Evolutionary conservation across 30 jellyfish, hydroid and myxozoan genomes (phyloP), one percentile per base, ranked within the genome.

Genomic region (Phacellophora camtschatica): DNA sequence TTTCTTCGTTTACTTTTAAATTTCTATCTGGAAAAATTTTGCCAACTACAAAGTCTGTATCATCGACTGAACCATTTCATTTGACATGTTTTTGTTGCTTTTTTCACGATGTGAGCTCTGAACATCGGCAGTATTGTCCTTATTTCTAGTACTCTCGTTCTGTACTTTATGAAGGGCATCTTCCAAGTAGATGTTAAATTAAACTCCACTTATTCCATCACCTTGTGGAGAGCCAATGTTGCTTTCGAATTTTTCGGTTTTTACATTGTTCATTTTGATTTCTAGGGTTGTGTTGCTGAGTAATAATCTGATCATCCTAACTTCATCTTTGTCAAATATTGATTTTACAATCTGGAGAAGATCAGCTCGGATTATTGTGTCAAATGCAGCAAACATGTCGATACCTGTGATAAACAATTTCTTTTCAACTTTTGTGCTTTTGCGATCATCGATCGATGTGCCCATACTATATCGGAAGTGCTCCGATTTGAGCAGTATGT

Each of bases 401-500:
- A 77, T 59, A 42, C 86, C 88, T 16, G 80, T 75, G 88, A 34
- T 46, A 20, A 55, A 75, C 23, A 57, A 49, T 55, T 53, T 45
- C 31, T 29, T 63, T 65, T 80, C 65, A 77, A 80, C 51, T 12
- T 41, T 76, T 76, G 88, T 43, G 88, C 41, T 43, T 58, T 74
- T 42, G 70, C 67, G 24, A 50, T 80, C 29, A 64, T 80, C 84
- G 76, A 80, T 80, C 65, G 48, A 77, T 80, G 28, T 80, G 91
- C 83, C 90, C 83, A 80, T 8, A 65, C 73, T 27, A 80, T 80
- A 39, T 80, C 84, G 63, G 83, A 80, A 23, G 76, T 48, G 65
- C 91, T 64, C 84, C 83, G 83, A 50, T 66, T 64, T 30, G 91
- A 84, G 45, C 83, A 61, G 51, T 67, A 46, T 65, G 92, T 84